Conservation (phyloP, 2,888 invertebrate genomes). For the Drosophila tripunctata region DNA sequence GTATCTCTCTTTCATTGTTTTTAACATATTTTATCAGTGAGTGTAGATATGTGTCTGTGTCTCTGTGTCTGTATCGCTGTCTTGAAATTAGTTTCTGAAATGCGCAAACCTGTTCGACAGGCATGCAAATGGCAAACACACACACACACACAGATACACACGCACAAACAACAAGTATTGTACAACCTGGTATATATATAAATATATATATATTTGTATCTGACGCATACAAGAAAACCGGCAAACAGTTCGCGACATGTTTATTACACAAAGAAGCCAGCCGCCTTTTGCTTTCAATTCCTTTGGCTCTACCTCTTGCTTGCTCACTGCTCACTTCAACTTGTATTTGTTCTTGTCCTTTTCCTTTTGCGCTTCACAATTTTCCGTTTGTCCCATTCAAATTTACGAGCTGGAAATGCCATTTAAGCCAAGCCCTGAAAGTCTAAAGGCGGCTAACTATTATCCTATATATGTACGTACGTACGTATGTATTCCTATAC, state of each 20-base stretch:
- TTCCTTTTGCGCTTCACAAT: conserved; percentile 15
- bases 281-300: not conserved
- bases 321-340: not conserved
- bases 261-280: conserved; percentile 34
- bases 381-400: conserved; percentile 51
- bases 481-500: too few species aligned
- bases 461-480: conserved; percentile 31
- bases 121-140: conserved; percentile 46
- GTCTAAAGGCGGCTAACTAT: conserved; percentile 6
- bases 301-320: not conserved
- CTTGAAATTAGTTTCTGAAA: conserved; percentile 61
- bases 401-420: conserved; percentile 68
- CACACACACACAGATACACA: too few species aligned
- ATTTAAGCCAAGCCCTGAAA: conserved; percentile 31
- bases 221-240: conserved; percentile 34
- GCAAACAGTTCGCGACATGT: conserved; percentile 44
- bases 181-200: not conserved
- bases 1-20: conserved; percentile 14
- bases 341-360: conserved; percentile 21
- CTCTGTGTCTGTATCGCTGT: conserved; percentile 12
- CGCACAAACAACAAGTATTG: too few species aligned
- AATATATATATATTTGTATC: conserved; percentile 19
- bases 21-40: conserved; percentile 58
- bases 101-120: conserved; percentile 61
- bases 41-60: not conserved